These are phyloP conservation scores for Lithosia quadra DNA, from an alignment of 2,888 invertebrate genomes.

Conservation along the genomic window DNA sequence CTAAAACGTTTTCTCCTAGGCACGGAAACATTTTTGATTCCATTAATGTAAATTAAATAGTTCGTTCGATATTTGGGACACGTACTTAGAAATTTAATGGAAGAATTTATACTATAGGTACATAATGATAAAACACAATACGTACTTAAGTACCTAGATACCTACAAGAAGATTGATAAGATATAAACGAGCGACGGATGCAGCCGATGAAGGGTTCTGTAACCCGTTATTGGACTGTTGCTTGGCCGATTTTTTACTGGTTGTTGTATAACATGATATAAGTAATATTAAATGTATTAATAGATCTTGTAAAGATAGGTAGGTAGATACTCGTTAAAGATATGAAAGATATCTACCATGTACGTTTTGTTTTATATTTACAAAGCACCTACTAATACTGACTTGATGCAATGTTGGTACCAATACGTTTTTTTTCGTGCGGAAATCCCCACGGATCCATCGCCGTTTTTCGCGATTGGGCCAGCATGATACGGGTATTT, in stretches of 20 bases:
- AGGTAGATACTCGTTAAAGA: not conserved
- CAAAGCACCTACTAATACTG: too few relatives aligned
- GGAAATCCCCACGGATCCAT: too few relatives aligned
- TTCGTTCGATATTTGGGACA: too few relatives aligned
- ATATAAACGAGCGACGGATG: not conserved
- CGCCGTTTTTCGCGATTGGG: too few relatives aligned
- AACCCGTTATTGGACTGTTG: not conserved
- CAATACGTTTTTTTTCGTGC: too few relatives aligned
- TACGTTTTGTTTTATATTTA: not conserved
- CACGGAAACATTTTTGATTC: too few relatives aligned
- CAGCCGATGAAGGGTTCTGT: not conserved
- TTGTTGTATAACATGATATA: not conserved
- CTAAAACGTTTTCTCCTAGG: too few relatives aligned
- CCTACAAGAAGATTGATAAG: not conserved
- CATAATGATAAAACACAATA: not conserved
- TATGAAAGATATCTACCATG: not conserved
- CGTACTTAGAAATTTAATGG: too few relatives aligned
- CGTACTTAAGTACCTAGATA: slow-evolving; percentile 1
- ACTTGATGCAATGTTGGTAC: too few relatives aligned
- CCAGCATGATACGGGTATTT: too few relatives aligned
- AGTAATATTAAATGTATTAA: not conserved
- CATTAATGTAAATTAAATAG: too few relatives aligned
- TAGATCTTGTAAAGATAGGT: slow-evolving; percentile 4
- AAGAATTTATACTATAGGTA: too few relatives aligned
- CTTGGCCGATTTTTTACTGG: not conserved